These are phyloP conservation scores for Parelbella ahira DNA, from an alignment of 2,888 invertebrate species.

Conservation along the genomic window DNA sequence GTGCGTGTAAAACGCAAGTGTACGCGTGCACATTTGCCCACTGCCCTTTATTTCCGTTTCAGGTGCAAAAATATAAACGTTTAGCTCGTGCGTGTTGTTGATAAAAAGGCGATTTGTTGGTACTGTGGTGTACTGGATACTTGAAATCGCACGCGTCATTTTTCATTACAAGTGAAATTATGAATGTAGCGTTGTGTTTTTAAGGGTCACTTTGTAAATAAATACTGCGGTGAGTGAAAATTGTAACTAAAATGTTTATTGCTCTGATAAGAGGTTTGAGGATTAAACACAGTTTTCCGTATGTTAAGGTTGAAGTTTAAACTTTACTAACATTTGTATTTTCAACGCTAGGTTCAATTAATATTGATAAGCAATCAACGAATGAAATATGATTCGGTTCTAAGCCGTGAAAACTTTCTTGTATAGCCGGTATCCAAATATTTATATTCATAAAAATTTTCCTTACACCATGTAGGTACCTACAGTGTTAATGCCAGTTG, in stretches of 20 bases:
- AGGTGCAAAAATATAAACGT: constrained; percentile 20
- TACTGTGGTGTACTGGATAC: constrained; percentile 7
- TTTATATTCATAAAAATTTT: too few species aligned
- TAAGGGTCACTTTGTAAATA: constrained; percentile 45
- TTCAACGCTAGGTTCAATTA: too few species aligned
- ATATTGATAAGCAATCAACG: too few species aligned
- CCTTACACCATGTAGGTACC: too few species aligned
- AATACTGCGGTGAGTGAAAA: constrained; percentile 49
- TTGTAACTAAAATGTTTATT: constrained; percentile 12
- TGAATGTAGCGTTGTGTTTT: constrained; percentile 10
- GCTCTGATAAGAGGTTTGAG: constrained; percentile 15
- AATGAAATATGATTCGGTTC: too few species aligned
- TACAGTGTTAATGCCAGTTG: too few species aligned
- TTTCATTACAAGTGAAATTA: constrained; percentile 11
- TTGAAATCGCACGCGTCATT: background rate
- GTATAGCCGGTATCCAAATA: too few species aligned
- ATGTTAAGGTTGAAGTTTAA: too few species aligned
- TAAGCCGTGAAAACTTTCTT: too few species aligned
- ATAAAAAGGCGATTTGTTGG: constrained; percentile 8
- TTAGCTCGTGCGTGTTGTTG: constrained; percentile 7
- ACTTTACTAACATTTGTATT: too few species aligned
- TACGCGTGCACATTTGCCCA: constrained; percentile 22
- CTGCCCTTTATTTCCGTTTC: constrained; percentile 14
- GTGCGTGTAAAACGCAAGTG: constrained; percentile 27
- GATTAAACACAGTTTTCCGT: too few species aligned